These are phyloP conservation scores for Diaphora mendica DNA, from an alignment of 2,888 invertebrate genomes.

Conservation along the genomic window DNA sequence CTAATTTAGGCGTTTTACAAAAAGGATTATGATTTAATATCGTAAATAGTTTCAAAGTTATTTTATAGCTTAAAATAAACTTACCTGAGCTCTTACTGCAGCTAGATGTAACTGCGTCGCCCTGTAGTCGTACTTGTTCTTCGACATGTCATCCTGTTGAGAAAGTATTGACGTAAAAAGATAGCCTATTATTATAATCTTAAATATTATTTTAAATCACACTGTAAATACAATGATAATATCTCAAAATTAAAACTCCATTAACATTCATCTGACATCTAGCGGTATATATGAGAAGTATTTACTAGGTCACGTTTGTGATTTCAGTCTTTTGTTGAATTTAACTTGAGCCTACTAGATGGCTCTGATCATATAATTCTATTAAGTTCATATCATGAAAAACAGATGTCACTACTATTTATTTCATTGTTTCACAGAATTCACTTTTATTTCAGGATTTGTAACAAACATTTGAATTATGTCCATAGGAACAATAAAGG, in stretches of 20 bases:
- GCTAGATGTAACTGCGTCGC: slow-evolving; percentile 96
- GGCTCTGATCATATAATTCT: slow-evolving; percentile 13
- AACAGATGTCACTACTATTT: slow-evolving; percentile 41
- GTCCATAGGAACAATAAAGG: not conserved
- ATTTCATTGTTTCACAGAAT: not conserved
- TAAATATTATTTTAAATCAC: not conserved
- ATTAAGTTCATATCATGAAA: not conserved
- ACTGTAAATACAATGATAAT: not conserved
- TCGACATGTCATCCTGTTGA: slow-evolving; percentile 95
- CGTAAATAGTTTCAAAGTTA: not conserved
- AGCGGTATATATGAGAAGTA: not conserved
- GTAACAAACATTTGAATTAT: not conserved
- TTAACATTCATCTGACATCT: not conserved
- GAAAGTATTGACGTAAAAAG: not conserved
- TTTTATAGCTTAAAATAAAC: slow-evolving; percentile 46
- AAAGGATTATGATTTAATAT: not conserved
- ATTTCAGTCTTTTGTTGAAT: not conserved
- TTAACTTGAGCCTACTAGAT: slow-evolving; percentile 1
- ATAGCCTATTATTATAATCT: not conserved
- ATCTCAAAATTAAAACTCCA: not conserved
- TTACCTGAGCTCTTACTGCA: slow-evolving; percentile 96
- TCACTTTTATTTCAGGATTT: not conserved
- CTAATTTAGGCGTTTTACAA: not conserved
- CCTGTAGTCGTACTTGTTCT: slow-evolving; percentile 97
- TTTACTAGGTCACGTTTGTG: not conserved